phyloP scores from a whole-genome alignment of 2,113 vertebrate genomes.

The Rhinoderma darwinii region DNA sequence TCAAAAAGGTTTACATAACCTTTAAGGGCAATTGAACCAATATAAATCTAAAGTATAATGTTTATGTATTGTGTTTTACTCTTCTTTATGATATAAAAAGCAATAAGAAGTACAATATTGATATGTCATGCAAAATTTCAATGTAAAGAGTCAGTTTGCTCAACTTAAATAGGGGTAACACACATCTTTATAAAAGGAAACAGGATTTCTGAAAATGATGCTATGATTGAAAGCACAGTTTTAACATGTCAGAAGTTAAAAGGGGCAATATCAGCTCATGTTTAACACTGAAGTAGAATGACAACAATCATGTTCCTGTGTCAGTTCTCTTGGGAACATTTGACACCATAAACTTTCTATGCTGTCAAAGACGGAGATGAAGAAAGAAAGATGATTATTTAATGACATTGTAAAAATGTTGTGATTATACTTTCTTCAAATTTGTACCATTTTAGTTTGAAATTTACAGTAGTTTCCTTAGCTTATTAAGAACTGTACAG shows the following conservation, averaged over 20 bases:
- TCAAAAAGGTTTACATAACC: too few species aligned
- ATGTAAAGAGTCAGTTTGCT: not conserved
- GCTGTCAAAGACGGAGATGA: constrained; percentile 46
- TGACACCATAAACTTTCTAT: constrained; percentile 54
- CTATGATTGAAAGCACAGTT: constrained; percentile 2
- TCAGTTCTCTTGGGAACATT: constrained; percentile 50
- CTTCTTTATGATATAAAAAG: too few species aligned
- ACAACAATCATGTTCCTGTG: constrained; percentile 52
- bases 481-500: not conserved
- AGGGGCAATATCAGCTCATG: constrained; percentile 40
- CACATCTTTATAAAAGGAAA: not conserved
- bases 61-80: too few species aligned
- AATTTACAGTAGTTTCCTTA: not conserved
- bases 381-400: constrained; percentile 50
- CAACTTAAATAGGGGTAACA: not conserved
- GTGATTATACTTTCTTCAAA: constrained; percentile 52
- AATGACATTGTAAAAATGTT: constrained; percentile 57
- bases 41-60: too few species aligned
- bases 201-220: not conserved
- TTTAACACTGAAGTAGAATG: constrained; percentile 47
- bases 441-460: constrained; percentile 20
- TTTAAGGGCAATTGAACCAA: too few species aligned
- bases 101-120: too few species aligned
- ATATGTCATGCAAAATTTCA: too few species aligned
- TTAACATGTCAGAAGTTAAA: constrained; percentile 55